Percentiles rank a stretch among this genome's conserved stretches.
Conservation (phyloP, 2,797 vertebrate species). For the Prunella strophiata region DNA sequence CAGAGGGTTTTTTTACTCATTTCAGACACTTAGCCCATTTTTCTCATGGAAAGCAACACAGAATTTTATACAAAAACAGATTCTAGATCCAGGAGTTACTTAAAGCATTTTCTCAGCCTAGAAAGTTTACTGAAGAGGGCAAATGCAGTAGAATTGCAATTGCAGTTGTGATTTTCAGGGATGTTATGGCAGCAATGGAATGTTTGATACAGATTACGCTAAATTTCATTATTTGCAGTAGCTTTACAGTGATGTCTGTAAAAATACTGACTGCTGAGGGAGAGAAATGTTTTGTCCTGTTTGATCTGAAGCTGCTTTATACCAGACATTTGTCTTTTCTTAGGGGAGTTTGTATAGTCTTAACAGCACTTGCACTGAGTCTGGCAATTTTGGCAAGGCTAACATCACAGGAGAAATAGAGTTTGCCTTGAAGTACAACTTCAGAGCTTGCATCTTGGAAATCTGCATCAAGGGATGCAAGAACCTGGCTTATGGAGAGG, state of each 20-base stretch:
- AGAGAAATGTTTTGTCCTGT: not conserved
- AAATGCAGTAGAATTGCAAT: not conserved
- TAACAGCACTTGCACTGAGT: slow-evolving; percentile 83
- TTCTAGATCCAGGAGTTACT: not conserved
- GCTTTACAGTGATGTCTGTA: not conserved
- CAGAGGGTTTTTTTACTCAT: not conserved
- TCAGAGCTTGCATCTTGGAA: slow-evolving; percentile 79
- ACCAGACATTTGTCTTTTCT: slow-evolving; percentile 3
- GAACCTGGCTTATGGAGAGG: slow-evolving; percentile 83
- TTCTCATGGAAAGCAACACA: not conserved
- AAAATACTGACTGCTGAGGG: not conserved
- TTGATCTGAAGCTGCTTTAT: slow-evolving; percentile 2
- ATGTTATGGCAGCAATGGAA: not conserved
- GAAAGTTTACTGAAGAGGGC: not conserved
- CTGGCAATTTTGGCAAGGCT: slow-evolving; percentile 74
- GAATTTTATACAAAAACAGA: not conserved
- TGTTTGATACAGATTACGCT: not conserved
- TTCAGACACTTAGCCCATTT: not conserved
- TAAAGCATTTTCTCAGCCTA: not conserved
- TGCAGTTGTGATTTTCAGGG: not conserved
- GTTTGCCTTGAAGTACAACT: slow-evolving; percentile 82
- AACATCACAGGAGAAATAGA: slow-evolving; percentile 84
- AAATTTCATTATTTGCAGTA: not conserved
- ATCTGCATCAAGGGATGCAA: slow-evolving; percentile 84
- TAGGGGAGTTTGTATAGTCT: slow-evolving; percentile 80